Percentiles rank a stretch among this genome's conserved stretches.
These are phyloP conservation scores for Chionoecetes opilio DNA, from an alignment of 1,140 invertebrate genomes.

Conservation along the genomic window DNA sequence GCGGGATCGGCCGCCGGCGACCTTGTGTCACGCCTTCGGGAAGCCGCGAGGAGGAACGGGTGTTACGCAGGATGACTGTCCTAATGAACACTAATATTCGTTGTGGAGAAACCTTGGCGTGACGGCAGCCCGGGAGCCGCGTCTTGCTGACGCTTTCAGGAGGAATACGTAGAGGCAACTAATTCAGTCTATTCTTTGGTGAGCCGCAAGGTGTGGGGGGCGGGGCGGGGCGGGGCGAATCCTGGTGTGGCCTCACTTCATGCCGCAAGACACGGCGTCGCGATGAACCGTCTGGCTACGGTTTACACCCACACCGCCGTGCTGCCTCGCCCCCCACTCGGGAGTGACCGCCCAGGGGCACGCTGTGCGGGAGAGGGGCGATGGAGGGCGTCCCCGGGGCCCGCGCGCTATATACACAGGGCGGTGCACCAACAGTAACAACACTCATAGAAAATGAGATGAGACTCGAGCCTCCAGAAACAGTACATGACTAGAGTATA, in stretches of 20 bases:
- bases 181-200: not conserved
- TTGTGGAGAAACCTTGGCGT: conserved; percentile 27
- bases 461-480: conserved; percentile 42
- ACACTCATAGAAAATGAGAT: conserved; percentile 30
- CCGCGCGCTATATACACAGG: not conserved
- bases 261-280: not conserved
- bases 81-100: conserved; percentile 19
- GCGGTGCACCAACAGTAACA: not conserved
- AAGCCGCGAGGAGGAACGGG: not conserved
- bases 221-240: not conserved
- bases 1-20: not conserved
- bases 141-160: not conserved
- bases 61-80: conserved; percentile 2
- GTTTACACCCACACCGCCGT: not conserved
- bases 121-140: not conserved
- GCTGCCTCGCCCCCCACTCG: not conserved
- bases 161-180: not conserved
- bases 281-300: not conserved
- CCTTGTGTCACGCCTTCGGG: not conserved
- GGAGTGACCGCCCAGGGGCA: not conserved
- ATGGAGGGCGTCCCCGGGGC: not conserved
- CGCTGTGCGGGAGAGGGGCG: not conserved
- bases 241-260: not conserved
- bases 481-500: conserved; percentile 47
- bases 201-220: not conserved